Conservation (phyloP, 2,797 vertebrate genomes). For the Cyclopterus lumpus region DNA sequence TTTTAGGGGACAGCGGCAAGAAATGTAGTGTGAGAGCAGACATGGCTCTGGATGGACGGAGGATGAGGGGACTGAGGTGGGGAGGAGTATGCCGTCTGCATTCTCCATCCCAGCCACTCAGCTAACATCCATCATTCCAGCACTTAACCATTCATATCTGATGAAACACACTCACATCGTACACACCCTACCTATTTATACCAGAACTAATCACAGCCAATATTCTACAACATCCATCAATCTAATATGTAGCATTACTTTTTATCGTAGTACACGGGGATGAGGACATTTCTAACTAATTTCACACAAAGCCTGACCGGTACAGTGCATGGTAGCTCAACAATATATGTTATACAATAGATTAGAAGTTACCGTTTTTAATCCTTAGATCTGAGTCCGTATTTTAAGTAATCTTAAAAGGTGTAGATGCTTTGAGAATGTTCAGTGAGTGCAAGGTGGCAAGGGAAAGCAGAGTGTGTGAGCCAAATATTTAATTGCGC, state of each 20-base stretch:
- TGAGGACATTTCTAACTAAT: conserved; percentile 3
- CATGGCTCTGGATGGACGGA: conserved; percentile 61
- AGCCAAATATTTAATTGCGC: conserved; percentile 75
- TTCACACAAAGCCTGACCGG: conserved; percentile 2
- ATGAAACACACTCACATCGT: conserved; percentile 38
- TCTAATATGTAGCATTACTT: conserved; percentile 2
- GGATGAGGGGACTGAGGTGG: conserved; percentile 43
- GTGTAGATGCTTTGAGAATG: conserved; percentile 41
- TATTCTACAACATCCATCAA: neutral
- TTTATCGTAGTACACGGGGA: neutral
- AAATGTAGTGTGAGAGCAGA: conserved; percentile 69
- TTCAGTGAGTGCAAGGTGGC: conserved; percentile 35
- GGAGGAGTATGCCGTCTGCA: conserved; percentile 51
- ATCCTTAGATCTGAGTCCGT: conserved; percentile 10
- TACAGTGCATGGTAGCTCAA: neutral
- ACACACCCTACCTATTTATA: conserved; percentile 50
- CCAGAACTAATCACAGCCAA: conserved; percentile 19
- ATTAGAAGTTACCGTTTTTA: conserved; percentile 3
- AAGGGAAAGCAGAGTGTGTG: conserved; percentile 48
- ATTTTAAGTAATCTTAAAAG: conserved; percentile 25
- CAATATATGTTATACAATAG: neutral
- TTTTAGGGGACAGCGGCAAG: conserved; percentile 70
- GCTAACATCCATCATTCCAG: conserved; percentile 66
- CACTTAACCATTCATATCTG: conserved; percentile 64
- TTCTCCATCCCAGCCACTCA: conserved; percentile 63